These are phyloP conservation scores for Rhizoglyphus robini DNA, from an alignment of 1,140 invertebrate genomes.

Conservation along the genomic window DNA sequence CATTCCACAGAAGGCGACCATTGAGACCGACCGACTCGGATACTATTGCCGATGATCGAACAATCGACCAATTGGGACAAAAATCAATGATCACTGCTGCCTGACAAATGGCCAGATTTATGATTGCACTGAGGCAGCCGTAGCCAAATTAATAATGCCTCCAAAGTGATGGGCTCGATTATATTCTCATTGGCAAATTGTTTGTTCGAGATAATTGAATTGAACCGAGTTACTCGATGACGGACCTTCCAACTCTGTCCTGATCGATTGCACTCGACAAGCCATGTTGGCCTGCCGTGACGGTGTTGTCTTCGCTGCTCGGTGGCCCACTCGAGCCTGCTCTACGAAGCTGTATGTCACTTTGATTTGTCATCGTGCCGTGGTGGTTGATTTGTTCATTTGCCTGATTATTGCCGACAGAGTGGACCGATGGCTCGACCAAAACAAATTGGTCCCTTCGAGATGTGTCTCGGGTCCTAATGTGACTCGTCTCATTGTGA, in stretches of 20 bases:
- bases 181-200: background rate
- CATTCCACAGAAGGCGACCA: no score
- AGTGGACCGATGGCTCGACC: no score
- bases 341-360: background rate
- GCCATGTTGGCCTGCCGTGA: background rate
- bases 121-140: background rate
- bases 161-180: background rate
- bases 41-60: background rate
- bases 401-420: background rate
- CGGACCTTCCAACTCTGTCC: no score
- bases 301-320: no score
- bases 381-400: background rate
- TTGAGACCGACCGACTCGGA: background rate
- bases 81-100: background rate
- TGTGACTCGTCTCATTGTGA: no score
- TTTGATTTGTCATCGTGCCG: constrained; percentile 7
- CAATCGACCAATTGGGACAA: background rate
- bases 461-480: no score
- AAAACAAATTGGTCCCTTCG: background rate
- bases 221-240: no score
- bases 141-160: constrained; percentile 1
- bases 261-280: background rate
- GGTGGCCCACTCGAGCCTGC: background rate
- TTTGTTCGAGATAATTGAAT: background rate
- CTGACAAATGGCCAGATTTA: constrained; percentile 10